Conservation (phyloP, 2,888 invertebrate species). For the Acanthosepion pharaonis region DNA sequence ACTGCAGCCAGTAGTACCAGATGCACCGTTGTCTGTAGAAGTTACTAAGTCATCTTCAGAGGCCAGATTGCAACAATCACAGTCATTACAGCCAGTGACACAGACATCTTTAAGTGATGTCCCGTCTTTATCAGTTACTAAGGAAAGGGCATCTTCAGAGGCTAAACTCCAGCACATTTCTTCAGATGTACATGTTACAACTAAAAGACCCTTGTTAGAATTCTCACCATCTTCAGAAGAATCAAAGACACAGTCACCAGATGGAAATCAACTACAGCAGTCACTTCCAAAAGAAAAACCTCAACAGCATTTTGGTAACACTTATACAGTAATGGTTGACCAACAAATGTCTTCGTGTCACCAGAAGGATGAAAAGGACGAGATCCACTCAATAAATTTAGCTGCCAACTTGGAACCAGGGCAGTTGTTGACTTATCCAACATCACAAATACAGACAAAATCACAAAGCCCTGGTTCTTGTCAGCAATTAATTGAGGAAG, state of each 20-base stretch:
- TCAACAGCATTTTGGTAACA: neutral
- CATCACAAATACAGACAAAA: neutral
- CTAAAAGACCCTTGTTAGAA: neutral
- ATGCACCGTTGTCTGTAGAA: neutral
- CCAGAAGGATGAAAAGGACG: neutral
- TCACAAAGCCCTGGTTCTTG: neutral
- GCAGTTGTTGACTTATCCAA: neutral
- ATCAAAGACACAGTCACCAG: neutral
- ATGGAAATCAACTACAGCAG: neutral
- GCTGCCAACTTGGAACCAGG: neutral
- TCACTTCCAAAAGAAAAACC: neutral
- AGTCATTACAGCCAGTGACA: neutral
- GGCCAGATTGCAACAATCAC: neutral
- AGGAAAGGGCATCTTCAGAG: constrained; percentile 14
- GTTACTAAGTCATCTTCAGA: neutral
- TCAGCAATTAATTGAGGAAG: too few species aligned
- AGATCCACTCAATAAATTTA: neutral
- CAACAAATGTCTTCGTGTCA: neutral
- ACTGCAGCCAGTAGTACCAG: neutral
- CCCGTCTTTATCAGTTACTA: neutral
- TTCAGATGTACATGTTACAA: neutral
- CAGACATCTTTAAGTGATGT: neutral
- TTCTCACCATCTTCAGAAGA: neutral
- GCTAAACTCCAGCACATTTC: neutral
- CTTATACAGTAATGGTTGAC: neutral